Evolutionary conservation across 2,797 vertebrate genomes (phyloP).

Genomic region (Pseudomugil gertrudae): DNA sequence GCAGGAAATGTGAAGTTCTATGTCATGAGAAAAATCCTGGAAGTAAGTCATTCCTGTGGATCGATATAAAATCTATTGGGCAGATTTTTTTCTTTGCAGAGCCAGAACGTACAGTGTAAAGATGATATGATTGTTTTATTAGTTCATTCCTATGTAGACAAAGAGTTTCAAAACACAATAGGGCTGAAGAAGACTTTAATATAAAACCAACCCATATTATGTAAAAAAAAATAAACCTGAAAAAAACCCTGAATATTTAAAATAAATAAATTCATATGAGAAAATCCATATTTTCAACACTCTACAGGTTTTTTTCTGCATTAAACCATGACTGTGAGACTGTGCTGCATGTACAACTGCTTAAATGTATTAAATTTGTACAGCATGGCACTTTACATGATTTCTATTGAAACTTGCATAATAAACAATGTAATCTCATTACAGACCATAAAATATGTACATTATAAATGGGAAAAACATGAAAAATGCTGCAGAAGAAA

Average conservation of each 20-base stretch:
- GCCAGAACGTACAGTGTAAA: background rate
- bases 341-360: background rate
- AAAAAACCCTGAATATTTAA: too few relatives aligned
- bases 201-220: too few relatives aligned
- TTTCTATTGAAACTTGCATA: background rate
- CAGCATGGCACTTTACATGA: background rate
- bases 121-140: too few relatives aligned
- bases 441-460: too few relatives aligned
- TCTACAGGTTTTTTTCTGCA: too few relatives aligned
- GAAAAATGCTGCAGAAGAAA: too few relatives aligned
- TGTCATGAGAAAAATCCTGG: conserved; percentile 15
- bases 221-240: too few relatives aligned
- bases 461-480: too few relatives aligned
- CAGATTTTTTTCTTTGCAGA: conserved; percentile 7
- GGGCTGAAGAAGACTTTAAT: too few relatives aligned
- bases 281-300: too few relatives aligned
- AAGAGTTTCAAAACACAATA: background rate
- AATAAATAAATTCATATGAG: too few relatives aligned
- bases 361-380: background rate
- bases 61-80: conserved; percentile 15
- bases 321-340: background rate
- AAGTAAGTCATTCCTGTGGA: conserved; percentile 10
- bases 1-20: conserved; percentile 13
- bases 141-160: background rate
- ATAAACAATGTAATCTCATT: background rate